Base-by-base conservation (phyloP, 2,888 invertebrate genomes). In the Ochlodes sylvanus region DNA sequence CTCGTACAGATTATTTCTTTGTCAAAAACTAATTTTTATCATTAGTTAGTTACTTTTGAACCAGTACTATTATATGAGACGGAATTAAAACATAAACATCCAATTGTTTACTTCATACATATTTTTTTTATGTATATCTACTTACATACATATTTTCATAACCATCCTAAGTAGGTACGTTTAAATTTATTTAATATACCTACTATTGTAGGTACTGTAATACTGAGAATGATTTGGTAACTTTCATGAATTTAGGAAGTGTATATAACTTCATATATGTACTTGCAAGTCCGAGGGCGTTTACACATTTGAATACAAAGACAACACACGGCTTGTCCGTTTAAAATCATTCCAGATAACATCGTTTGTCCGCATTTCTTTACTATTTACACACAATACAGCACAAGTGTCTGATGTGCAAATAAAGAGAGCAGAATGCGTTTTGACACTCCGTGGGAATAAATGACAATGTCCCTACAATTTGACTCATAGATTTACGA, bases 401-500 rank as follows among this genome's bases (percentile, higher is more conserved):
- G 68, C 69, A 69, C 70, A 71, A 38, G 70, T 71, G 69, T 70
- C 77, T 79, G 81, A 81, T 84, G 84, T 84, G 80, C 80, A 83
- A 85, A 88, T 83, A 83, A 84, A 72, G 72, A 85, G 82, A 85
- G 79, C 81, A 78, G 67, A 79, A 82, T 78, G 77, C 75, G 83
- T 87, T 88, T 86, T 89, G 90, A 86, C 87, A 86, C 81, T 82
- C 78, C 88, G 88, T 90, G 88, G 86, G 89, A 89, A 89, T 77
- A 70, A 61, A 63, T 57, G 19, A 65, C 70, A 68, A 32, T 65
- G 56, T 65, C 62, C 66, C 47, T 57, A 34, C 54, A 54, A 52
- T 32, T 1, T 19, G 19, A 4, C 50, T 12, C 50, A 3, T 50
- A 50, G 50, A 19, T 12, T 50, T 17, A 7, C 17, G 14, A 7